phyloP scores from a whole-genome alignment of 1,140 invertebrate species.

The Argopecten irradians region DNA sequence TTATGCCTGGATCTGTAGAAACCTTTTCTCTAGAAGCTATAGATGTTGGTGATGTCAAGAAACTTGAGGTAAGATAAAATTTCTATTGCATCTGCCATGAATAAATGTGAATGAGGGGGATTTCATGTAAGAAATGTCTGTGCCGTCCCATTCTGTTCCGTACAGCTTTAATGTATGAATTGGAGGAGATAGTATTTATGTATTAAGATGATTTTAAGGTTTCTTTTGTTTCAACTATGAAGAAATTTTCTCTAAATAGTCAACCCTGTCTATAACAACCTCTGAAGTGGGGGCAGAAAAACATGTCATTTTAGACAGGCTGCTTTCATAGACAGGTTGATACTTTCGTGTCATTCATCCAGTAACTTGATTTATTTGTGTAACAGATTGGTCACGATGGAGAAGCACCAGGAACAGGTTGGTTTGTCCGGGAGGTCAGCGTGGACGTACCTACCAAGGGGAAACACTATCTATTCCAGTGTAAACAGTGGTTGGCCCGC shows the following conservation, averaged over 20 bases:
- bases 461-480: slow-evolving; percentile 73
- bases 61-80: slow-evolving; percentile 74
- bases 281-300: too few species aligned
- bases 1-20: slow-evolving; percentile 73
- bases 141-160: too few species aligned
- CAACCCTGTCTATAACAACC: too few species aligned
- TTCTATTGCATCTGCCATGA: too few species aligned
- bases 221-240: too few species aligned
- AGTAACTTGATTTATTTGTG: not conserved
- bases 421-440: slow-evolving; percentile 75
- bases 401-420: slow-evolving; percentile 69
- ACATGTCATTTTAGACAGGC: too few species aligned
- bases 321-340: too few species aligned
- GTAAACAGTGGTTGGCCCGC: slow-evolving; percentile 74
- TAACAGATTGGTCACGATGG: slow-evolving; percentile 76
- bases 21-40: slow-evolving; percentile 75
- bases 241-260: not conserved
- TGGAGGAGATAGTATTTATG: too few species aligned
- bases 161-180: too few species aligned
- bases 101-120: not conserved
- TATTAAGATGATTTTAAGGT: too few species aligned
- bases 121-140: too few species aligned
- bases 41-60: slow-evolving; percentile 74
- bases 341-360: too few species aligned
- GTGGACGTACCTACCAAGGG: slow-evolving; percentile 76